Evolutionary conservation across 2,888 invertebrate species (phyloP), one percentile per base, ranked within the genome.

Genomic region (Fabriciana adippe): DNA sequence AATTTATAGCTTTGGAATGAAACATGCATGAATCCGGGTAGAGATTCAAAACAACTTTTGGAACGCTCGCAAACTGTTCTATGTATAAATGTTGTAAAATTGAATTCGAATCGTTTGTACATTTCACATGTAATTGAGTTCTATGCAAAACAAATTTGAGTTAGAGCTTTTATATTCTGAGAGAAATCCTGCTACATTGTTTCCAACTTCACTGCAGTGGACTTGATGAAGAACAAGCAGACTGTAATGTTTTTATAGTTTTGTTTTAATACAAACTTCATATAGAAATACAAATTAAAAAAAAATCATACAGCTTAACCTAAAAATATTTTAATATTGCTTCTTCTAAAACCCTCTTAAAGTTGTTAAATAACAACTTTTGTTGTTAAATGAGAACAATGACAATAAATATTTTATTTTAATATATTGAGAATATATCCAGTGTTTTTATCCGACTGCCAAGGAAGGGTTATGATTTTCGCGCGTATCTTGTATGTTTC

Each of bases 1-100:
- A 76, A 78, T 76, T 71, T 74, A 74, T 73, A 68, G 72, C 64
- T 69, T 62, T 68, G 70, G 77, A 76, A 76, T 76, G 74, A 77
- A 76, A 76, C 73, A 70, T 74, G 63, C 72, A 73, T 45, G 69
- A 56, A 63, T 55, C 63, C 62, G 55, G 55, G 64, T 61, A 55
- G 55, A 57, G 68, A 69, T 67, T 70, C 64, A 26, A 65, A 71
- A 71, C 64, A 63, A 64, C 66, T 70, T 67, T 68, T 60, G 59
- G 59, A 67, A 64, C 51, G 35, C n/a, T 71, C 54, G 55, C 59
- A 67, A 69, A 61, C 68, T 66, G 67, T 61, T 66, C 50, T 62
- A 66, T 55, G 65, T 66, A 66, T 55, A 61, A 66, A 64, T 64
- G 60, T 54, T 65, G 51, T 68, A 66, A 64, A 68, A 70, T 68